These are phyloP conservation scores for Drosophila orena DNA, from an alignment of 1,140 invertebrate genomes.

Conservation along the genomic window DNA sequence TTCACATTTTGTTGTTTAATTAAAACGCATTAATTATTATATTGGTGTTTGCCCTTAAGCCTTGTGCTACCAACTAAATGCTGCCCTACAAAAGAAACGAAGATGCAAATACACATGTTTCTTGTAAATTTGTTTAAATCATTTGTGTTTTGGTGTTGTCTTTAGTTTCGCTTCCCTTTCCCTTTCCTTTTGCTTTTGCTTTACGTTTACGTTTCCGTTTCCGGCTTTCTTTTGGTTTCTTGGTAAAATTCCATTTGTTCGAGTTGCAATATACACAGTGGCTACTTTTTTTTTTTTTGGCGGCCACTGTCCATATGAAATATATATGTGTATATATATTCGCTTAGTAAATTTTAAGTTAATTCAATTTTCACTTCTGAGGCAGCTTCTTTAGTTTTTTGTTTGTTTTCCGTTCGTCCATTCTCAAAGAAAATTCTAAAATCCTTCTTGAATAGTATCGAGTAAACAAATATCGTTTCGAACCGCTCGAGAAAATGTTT, in stretches of 20 bases:
- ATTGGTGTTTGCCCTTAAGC: slow-evolving; percentile 48
- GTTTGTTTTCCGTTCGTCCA: slow-evolving; percentile 12
- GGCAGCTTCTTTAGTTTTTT: slow-evolving; percentile 36
- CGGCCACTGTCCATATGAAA: slow-evolving; percentile 34
- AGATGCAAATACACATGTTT: slow-evolving; percentile 16
- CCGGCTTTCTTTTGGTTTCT: slow-evolving; percentile 15
- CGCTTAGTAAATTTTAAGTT: slow-evolving; percentile 39
- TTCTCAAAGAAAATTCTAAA: slow-evolving; percentile 43
- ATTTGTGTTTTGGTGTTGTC: slow-evolving; percentile 41
- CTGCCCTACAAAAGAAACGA: slow-evolving; percentile 19
- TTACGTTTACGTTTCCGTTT: slow-evolving; percentile 3
- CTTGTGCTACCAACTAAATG: slow-evolving; percentile 63
- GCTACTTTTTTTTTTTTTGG: slow-evolving; percentile 32
- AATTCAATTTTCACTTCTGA: slow-evolving; percentile 35
- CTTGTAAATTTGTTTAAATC: slow-evolving; percentile 45
- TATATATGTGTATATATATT: slow-evolving; percentile 44
- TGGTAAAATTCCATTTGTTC: slow-evolving; percentile 55
- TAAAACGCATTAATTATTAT: slow-evolving; percentile 22
- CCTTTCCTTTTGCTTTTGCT: no score
- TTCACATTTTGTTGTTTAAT: slow-evolving; percentile 2
- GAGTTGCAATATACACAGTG: slow-evolving; percentile 32
- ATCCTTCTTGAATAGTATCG: slow-evolving; percentile 34
- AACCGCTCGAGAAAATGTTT: slow-evolving; percentile 36
- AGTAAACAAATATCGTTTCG: slow-evolving; percentile 18
- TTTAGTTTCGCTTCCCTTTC: slow-evolving; percentile 1